Base-by-base conservation (phyloP, 1,140 invertebrate genomes). In the Ridgeia piscesae region DNA sequence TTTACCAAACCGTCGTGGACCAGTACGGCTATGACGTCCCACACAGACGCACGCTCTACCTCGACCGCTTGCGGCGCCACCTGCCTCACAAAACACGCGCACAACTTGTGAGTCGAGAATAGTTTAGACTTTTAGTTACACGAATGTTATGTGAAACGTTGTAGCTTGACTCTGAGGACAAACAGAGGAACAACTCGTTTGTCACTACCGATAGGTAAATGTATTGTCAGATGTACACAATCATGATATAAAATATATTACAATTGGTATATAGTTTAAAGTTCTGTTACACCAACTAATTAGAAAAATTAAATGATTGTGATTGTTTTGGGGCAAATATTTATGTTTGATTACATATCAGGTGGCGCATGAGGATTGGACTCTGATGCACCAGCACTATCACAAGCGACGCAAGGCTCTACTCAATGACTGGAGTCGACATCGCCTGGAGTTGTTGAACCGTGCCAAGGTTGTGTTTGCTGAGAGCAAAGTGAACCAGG, bases 321-420 rank as follows among this genome's bases (percentile, higher is more conserved):
- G 4, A 4, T 42, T 77, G 58, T 77, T 77, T 77, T 27, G 58
- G n/a, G 8, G 58, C 58, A 17, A 77, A 21, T 77, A 77, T 77
- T 77, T 77, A 77, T 77, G 58, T 77, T 31, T 21, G 2, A 21
- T 77, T 77, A 77, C 14, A 77, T 17, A 35, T 88, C 50, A 95
- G 95, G 94, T 95, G 17, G 93, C 94, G 6, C 95, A 95, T 94
- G 95, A 95, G 91, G 94, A 94, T 35, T 95, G 95, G 95, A 95
- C 94, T 93, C 93, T 94, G 89, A 93, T 93, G 21, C 95, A 94
- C 93, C 94, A 94, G 77, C 94, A 94, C 93, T 95, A 95, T 92
- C 94, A 94, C 91, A 94, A 95, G 88, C 93, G 95, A 31, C 93
- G 94, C 91, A 94, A 94, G 89, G 94, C 93, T 21, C 92, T 95